A percentile compares a stretch with the other conserved stretches of the same genome.
These are phyloP conservation scores for Epiblema foenella DNA, from an alignment of 2,888 invertebrate species.

Conservation along the genomic window DNA sequence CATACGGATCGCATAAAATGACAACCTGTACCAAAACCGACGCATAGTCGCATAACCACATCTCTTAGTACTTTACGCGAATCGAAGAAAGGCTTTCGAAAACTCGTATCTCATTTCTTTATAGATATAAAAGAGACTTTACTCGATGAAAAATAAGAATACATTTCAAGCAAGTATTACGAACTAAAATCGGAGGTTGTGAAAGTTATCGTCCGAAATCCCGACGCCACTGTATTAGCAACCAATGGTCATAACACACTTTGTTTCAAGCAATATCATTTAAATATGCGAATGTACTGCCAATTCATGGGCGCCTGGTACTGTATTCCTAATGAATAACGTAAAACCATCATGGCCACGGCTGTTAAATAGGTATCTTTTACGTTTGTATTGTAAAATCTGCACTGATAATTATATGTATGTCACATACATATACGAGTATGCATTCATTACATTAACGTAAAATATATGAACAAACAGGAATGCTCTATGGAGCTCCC, in stretches of 20 bases:
- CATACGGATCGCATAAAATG: constrained; percentile 11
- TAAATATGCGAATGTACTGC: constrained; percentile 30
- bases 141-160: not conserved
- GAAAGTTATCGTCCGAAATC: not conserved
- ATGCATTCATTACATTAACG: too few relatives aligned
- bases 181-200: constrained; percentile 1
- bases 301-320: constrained; percentile 36
- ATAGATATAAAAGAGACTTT: not conserved
- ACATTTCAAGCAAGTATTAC: not conserved
- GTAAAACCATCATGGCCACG: constrained; percentile 4
- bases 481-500: too few relatives aligned
- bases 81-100: not conserved
- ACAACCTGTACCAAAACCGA: constrained; percentile 5
- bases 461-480: too few relatives aligned
- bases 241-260: constrained; percentile 14
- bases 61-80: constrained; percentile 6
- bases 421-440: too few relatives aligned
- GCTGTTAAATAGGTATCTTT: not conserved
- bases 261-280: constrained; percentile 31
- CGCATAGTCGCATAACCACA: constrained; percentile 23
- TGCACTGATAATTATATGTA: too few relatives aligned
- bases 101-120: not conserved
- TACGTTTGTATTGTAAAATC: too few relatives aligned
- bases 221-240: constrained; percentile 29
- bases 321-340: constrained; percentile 26